Evolutionary conservation across 2,888 invertebrate genomes (phyloP), one percentile per base, ranked within the genome.

Genomic region (Graphium colonna): DNA sequence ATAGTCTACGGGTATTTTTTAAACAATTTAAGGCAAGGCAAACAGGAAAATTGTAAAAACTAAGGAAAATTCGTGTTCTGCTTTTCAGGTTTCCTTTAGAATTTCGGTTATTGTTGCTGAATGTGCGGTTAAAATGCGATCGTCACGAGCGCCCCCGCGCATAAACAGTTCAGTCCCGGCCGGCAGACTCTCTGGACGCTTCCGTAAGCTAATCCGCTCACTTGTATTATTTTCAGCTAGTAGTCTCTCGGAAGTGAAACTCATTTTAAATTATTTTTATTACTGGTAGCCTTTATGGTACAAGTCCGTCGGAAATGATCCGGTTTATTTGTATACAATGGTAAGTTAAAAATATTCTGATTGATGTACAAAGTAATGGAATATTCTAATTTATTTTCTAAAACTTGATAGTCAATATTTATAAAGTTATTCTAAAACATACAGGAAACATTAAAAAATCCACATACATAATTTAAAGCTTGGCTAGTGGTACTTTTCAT

Each of bases 81-180:
- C n/a, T n/a, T n/a, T n/a, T n/a, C n/a, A n/a, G n/a, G n/a, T n/a
- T 17, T 13, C 17, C 39, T 33, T 28, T 17, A 15, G 33, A 28
- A 18, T 41, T 52, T 40, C 31, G 40, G 40, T 41, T 41, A 33
- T 52, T 18, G 46, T 46, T 17, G 33, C 13, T 38, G 31, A 18
- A 3, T 39, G n/a, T 3, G 26, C 39, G 47, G 16, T 21, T 39
- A 49, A 49, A 54, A 39, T 53, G 17, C 45, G 40, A 8, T 39
- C 48, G 39, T 18, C 54, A 46, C 15, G 41, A 46, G 46, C 49
- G 49, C 54, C 46, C 16, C 50, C 33, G 40, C 21, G 49, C 33
- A 48, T 49, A 54, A 54, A 54, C 54, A 54, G 54, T 54, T 21
- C 41, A 15, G 45, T 49, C 33, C 17, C 54, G 36, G 33, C 41